phyloP scores from a whole-genome alignment of 1,140 invertebrate species.

The Leptinotarsa defecta region DNA sequence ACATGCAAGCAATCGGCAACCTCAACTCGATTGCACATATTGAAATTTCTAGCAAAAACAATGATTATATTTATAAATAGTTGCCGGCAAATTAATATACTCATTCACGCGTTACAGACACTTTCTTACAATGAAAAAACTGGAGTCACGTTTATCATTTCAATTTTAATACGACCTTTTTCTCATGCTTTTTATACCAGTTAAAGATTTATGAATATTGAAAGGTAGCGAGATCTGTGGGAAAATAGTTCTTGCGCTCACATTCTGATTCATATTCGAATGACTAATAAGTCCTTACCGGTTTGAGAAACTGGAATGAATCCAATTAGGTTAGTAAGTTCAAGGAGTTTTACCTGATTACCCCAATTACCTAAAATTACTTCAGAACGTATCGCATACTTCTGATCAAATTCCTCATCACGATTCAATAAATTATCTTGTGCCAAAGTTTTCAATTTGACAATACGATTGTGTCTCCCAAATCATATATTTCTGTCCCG shows the following conservation, averaged over 20 bases:
- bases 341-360: too few relatives aligned
- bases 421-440: too few relatives aligned
- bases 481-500: too few relatives aligned
- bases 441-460: too few relatives aligned
- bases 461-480: too few relatives aligned
- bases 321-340: too few relatives aligned
- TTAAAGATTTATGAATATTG: slow-evolving; percentile 4
- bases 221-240: neutral
- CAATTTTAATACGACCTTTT: neutral
- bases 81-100: neutral
- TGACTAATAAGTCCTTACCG: too few relatives aligned
- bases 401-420: too few relatives aligned
- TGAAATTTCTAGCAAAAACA: neutral
- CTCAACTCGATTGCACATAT: neutral
- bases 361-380: too few relatives aligned
- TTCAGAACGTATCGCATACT: too few relatives aligned
- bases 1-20: neutral
- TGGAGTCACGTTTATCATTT: slow-evolving; percentile 3
- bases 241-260: slow-evolving; percentile 1
- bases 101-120: neutral
- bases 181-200: neutral
- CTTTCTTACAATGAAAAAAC: neutral
- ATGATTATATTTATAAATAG: neutral
- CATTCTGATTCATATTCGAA: neutral
- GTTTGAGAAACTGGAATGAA: too few relatives aligned